Evolutionary conservation across 2,797 vertebrate genomes (phyloP).

Genomic region (Sebastes goodei): DNA sequence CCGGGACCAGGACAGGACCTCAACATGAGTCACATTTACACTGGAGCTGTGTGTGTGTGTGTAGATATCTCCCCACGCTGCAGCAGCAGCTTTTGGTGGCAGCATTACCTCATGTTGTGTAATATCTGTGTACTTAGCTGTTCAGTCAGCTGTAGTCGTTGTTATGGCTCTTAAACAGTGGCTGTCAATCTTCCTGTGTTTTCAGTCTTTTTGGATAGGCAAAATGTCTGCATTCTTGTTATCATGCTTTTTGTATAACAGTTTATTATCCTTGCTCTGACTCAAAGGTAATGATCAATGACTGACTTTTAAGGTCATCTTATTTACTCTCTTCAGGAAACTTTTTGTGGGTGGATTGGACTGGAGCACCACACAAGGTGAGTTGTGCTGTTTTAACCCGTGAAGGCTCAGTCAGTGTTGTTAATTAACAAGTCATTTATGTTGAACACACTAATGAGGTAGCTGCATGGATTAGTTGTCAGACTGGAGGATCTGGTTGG

Average conservation of each 20-base stretch:
- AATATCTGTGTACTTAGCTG: conserved; percentile 47
- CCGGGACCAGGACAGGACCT: conserved; percentile 1
- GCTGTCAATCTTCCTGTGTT: not conserved
- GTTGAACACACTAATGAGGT: not conserved
- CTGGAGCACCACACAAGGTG: conserved; percentile 99
- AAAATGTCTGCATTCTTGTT: not conserved
- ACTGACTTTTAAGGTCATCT: not conserved
- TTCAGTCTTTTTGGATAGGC: not conserved
- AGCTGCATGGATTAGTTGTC: not conserved
- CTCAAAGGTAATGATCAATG: not conserved
- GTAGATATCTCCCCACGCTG: conserved; percentile 11
- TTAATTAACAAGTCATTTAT: not conserved
- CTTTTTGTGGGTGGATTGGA: conserved; percentile 99
- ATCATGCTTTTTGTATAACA: not conserved
- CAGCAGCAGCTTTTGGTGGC: conserved; percentile 17
- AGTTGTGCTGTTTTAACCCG: conserved; percentile 51
- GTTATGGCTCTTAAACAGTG: conserved; percentile 1
- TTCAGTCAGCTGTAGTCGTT: conserved; percentile 32
- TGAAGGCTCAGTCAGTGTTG: not conserved
- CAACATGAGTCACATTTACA: conserved; percentile 11
- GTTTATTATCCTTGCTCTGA: not conserved
- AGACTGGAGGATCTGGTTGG: not conserved
- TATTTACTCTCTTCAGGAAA: conserved; percentile 87
- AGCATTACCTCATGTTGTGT: conserved; percentile 44
- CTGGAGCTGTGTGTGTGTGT: not conserved